phyloP scores from a whole-genome alignment of 2,888 invertebrate genomes.

The Eudemis profundana region DNA sequence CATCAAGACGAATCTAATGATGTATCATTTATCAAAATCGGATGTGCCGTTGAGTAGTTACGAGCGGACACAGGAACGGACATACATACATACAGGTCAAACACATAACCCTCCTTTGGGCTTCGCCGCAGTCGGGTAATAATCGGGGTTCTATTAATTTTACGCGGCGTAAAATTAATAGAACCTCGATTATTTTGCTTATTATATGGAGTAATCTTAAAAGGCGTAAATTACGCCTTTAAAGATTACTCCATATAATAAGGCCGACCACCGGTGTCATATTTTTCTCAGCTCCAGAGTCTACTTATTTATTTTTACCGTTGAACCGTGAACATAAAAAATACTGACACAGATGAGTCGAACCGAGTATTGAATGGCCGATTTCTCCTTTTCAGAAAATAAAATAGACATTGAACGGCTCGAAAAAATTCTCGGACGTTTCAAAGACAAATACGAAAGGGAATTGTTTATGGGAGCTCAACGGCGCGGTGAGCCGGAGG shows the following conservation, averaged over 20 bases:
- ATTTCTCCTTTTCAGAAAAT: slow-evolving; percentile 43
- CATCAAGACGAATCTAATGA: no score
- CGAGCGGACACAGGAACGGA: no score
- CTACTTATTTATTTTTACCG: slow-evolving; percentile 10
- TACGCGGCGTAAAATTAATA: no score
- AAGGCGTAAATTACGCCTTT: no score
- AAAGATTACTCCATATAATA: background rate
- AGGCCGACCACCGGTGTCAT: background rate
- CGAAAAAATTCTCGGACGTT: slow-evolving; percentile 44
- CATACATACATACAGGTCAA: no score
- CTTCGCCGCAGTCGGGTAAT: no score
- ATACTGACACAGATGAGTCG: slow-evolving; percentile 15
- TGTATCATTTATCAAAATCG: no score
- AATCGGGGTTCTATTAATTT: no score
- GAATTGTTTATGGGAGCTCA: slow-evolving; percentile 57
- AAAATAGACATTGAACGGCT: slow-evolving; percentile 44
- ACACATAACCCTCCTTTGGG: no score
- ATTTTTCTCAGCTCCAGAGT: background rate
- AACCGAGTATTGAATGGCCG: slow-evolving; percentile 27
- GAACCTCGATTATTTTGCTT: no score
- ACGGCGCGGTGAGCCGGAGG: slow-evolving; percentile 64
- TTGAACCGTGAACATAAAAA: slow-evolving; percentile 12
- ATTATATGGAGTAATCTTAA: background rate
- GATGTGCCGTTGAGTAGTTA: no score
- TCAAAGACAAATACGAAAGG: slow-evolving; percentile 51